These are phyloP conservation scores for Drosophila gaucha DNA, from an alignment of 2,888 invertebrate genomes.

Conservation along the genomic window DNA sequence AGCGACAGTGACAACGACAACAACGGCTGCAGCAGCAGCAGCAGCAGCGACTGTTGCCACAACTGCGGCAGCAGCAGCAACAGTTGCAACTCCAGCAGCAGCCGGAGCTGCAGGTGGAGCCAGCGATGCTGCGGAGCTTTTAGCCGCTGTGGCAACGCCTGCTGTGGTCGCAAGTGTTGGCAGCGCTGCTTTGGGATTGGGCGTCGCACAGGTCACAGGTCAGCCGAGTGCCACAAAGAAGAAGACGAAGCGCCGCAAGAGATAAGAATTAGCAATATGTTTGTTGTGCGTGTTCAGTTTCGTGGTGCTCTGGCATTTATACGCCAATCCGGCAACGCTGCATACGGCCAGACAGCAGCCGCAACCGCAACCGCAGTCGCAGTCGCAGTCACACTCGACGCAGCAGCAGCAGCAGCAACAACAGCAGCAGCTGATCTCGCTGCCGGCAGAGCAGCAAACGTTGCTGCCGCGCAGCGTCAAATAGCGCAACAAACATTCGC, in stretches of 20 bases:
- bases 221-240: slow-evolving; percentile 82
- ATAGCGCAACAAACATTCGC: slow-evolving; percentile 54
- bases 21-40: background rate
- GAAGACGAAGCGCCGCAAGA: slow-evolving; percentile 84
- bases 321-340: slow-evolving; percentile 59
- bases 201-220: slow-evolving; percentile 36
- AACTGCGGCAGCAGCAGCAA: slow-evolving; percentile 7
- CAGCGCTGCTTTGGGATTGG: slow-evolving; percentile 11
- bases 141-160: background rate
- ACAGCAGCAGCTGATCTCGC: slow-evolving; percentile 5
- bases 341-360: slow-evolving; percentile 20
- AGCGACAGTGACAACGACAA: slow-evolving; percentile 4
- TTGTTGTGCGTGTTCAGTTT: slow-evolving; percentile 85
- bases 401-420: slow-evolving; percentile 4
- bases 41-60: slow-evolving; percentile 16
- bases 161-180: slow-evolving; percentile 5
- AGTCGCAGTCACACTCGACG: background rate
- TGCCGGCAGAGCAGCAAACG: slow-evolving; percentile 11
- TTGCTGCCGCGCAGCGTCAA: slow-evolving; percentile 43
- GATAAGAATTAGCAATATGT: slow-evolving; percentile 85
- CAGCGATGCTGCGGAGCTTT: background rate
- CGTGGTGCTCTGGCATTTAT: slow-evolving; percentile 82
- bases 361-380: slow-evolving; percentile 6
- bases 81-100: slow-evolving; percentile 12
- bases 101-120: background rate